phyloP scores from a whole-genome alignment of 2,888 invertebrate species.

The Protophormia terraenovae region DNA sequence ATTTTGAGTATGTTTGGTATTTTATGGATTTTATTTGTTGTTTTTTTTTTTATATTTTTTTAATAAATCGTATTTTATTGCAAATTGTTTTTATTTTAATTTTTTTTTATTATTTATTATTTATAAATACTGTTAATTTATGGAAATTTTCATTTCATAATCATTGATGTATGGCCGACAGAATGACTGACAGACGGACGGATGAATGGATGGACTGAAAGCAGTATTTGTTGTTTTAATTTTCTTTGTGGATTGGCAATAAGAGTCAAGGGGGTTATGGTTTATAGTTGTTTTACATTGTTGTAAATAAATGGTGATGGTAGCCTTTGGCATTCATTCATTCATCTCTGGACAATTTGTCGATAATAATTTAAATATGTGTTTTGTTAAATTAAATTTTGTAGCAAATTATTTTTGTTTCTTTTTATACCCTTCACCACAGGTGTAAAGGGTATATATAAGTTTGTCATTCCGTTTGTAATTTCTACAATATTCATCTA shows the following conservation, averaged over 20 bases:
- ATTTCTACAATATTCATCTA: too few relatives aligned
- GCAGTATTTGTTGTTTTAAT: background rate
- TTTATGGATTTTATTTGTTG: slow-evolving; percentile 4
- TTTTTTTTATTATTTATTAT: slow-evolving; percentile 9
- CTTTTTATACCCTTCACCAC: background rate
- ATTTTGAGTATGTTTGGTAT: background rate
- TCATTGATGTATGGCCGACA: slow-evolving; percentile 35
- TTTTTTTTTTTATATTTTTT: slow-evolving; percentile 22
- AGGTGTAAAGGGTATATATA: too few relatives aligned
- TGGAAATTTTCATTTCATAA: slow-evolving; percentile 57
- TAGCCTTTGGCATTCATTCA: slow-evolving; percentile 5
- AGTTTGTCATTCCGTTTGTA: background rate
- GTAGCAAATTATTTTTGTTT: background rate
- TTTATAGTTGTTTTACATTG: background rate
- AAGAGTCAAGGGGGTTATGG: background rate
- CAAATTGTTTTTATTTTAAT: slow-evolving; percentile 16
- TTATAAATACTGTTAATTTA: slow-evolving; percentile 58
- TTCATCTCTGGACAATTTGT: background rate
- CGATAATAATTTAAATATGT: slow-evolving; percentile 6
- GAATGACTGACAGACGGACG: background rate
- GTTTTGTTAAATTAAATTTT: slow-evolving; percentile 8
- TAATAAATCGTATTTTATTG: slow-evolving; percentile 33
- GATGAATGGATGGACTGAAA: too few relatives aligned
- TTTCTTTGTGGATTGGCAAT: background rate
- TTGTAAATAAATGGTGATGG: background rate